Evolutionary conservation across 1,140 invertebrate genomes (phyloP).

Genomic region (Paracyclopina nana): DNA sequence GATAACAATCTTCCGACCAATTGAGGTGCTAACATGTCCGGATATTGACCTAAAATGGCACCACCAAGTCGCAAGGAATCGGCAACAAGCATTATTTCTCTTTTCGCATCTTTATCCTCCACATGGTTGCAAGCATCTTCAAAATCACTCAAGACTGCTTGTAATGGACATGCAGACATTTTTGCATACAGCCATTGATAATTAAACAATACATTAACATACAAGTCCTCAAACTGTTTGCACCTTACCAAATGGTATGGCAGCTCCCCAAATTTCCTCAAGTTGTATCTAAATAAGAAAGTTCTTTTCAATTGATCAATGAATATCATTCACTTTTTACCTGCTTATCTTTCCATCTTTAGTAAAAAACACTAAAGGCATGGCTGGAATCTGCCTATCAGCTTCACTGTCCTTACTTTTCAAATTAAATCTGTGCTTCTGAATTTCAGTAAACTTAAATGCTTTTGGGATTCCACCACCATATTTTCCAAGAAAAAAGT

Average conservation of each 20-base stretch:
- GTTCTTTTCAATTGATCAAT: no score
- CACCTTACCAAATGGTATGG: constrained; percentile 82
- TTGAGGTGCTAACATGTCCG: constrained; percentile 88
- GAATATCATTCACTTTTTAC: no score
- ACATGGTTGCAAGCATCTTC: constrained; percentile 76
- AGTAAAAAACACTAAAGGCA: constrained; percentile 76
- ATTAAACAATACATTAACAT: constrained; percentile 83
- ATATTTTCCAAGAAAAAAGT: constrained; percentile 93
- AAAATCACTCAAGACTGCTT: constrained; percentile 80
- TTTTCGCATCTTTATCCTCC: constrained; percentile 58
- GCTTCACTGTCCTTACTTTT: constrained; percentile 74
- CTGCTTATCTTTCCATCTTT: constrained; percentile 67
- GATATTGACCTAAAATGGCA: constrained; percentile 67
- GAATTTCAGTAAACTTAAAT: constrained; percentile 91
- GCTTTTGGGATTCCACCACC: constrained; percentile 79
- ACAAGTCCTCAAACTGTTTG: constrained; percentile 73
- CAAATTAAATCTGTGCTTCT: constrained; percentile 65
- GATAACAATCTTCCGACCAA: constrained; percentile 76
- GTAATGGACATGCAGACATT: constrained; percentile 77
- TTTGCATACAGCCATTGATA: constrained; percentile 96
- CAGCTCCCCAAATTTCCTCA: constrained; percentile 57
- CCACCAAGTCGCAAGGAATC: constrained; percentile 80
- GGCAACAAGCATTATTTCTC: constrained; percentile 76
- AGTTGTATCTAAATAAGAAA: constrained; percentile 44
- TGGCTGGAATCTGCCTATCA: constrained; percentile 83